A percentile compares a stretch with the other conserved stretches of the same genome.
phyloP scores from a whole-genome alignment of 2,888 invertebrate genomes.

The Temnothorax rugatulus region DNA sequence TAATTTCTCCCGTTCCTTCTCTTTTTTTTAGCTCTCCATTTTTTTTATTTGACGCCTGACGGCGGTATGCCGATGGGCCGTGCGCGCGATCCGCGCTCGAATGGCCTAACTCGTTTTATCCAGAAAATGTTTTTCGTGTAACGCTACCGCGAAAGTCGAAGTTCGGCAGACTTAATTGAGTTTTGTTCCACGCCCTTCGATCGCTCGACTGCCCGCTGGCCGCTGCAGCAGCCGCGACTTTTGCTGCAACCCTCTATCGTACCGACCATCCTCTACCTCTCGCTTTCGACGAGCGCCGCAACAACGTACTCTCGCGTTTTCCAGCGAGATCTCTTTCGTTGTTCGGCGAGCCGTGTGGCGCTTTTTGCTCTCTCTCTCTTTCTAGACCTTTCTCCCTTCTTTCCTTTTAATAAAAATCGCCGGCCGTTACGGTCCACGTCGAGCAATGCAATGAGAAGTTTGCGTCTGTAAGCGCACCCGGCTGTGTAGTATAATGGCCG shows the following conservation, averaged over 20 bases:
- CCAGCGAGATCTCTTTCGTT: constrained; percentile 29
- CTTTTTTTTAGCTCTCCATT: neutral
- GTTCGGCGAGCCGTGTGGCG: constrained; percentile 18
- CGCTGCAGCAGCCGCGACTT: constrained; percentile 65
- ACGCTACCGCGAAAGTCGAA: constrained; percentile 69
- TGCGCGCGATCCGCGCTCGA: constrained; percentile 64
- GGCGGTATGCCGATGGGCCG: constrained; percentile 32
- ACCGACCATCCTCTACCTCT: neutral
- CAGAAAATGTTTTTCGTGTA: constrained; percentile 76
- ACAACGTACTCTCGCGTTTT: constrained; percentile 37
- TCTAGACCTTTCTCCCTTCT: constrained; percentile 9
- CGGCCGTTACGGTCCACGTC: constrained; percentile 32
- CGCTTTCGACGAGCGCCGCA: constrained; percentile 11
- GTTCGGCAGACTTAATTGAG: constrained; percentile 75
- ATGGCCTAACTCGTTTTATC: constrained; percentile 74
- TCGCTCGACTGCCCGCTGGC: constrained; percentile 59
- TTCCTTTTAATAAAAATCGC: constrained; percentile 51
- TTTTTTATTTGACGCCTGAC: constrained; percentile 18
- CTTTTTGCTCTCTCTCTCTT: constrained; percentile 26
- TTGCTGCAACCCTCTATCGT: constrained; percentile 30
- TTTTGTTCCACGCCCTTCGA: constrained; percentile 75
- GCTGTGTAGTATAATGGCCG: constrained; percentile 12
- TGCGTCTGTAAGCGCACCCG: constrained; percentile 11
- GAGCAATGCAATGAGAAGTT: constrained; percentile 37
- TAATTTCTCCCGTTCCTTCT: neutral